Conservation (phyloP, 2,888 invertebrate species). For the Protodeltote pygarga region DNA sequence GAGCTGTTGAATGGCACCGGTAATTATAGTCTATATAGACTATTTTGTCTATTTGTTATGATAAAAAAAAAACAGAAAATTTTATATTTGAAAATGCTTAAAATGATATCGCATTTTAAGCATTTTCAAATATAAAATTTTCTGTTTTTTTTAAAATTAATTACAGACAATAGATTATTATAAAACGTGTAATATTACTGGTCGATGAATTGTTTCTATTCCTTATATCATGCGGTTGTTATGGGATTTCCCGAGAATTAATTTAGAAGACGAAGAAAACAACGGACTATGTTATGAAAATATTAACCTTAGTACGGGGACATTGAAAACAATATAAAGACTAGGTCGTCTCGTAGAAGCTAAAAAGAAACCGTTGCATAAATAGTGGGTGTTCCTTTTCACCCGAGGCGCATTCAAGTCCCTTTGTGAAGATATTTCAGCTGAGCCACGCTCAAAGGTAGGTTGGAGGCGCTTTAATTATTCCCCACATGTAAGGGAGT, state of each 20-base stretch:
- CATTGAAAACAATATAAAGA: constrained; percentile 30
- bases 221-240: not conserved
- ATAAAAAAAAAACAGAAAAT: not conserved
- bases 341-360: constrained; percentile 22
- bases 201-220: not conserved
- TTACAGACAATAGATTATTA: no score
- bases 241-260: constrained; percentile 6
- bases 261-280: no score
- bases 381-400: constrained; percentile 68
- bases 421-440: constrained; percentile 72
- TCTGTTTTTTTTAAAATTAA: no score
- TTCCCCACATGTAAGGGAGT: constrained; percentile 67
- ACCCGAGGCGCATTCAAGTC: constrained; percentile 69
- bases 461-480: constrained; percentile 76
- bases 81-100: not conserved
- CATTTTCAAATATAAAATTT: no score
- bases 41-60: not conserved
- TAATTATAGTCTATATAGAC: not conserved
- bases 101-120: no score
- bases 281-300: no score
- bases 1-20: not conserved
- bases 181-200: not conserved
- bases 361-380: constrained; percentile 56
- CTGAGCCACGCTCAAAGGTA: constrained; percentile 71
- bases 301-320: constrained; percentile 11